These are phyloP conservation scores for Stegana nigrithorax DNA, from an alignment of 2,888 invertebrate genomes.

Conservation along the genomic window DNA sequence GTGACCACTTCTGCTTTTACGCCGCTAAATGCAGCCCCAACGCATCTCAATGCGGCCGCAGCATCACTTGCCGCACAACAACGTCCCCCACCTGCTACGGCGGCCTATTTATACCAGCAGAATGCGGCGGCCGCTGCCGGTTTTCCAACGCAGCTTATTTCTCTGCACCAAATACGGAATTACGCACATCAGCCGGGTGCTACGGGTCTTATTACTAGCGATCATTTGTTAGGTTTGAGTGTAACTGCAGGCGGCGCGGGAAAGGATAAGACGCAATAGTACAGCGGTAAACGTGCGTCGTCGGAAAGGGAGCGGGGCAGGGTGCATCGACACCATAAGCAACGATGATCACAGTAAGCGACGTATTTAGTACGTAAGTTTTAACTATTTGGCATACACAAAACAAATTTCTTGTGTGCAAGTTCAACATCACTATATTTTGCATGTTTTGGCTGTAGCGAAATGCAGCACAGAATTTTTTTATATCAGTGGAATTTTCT, in stretches of 20 bases:
- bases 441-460: no score
- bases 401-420: no score
- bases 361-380: no score
- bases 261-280: conserved; percentile 67
- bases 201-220: conserved; percentile 75
- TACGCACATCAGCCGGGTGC: conserved; percentile 87
- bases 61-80: conserved; percentile 44
- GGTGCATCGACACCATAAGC: neutral
- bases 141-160: conserved; percentile 93
- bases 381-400: neutral
- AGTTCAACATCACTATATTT: no score
- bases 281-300: conserved; percentile 40
- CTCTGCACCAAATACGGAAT: conserved; percentile 95
- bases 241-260: conserved; percentile 59
- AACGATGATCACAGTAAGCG: neutral
- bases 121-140: conserved; percentile 72
- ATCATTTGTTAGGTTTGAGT: conserved; percentile 73
- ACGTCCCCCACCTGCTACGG: conserved; percentile 70
- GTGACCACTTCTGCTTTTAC: conserved; percentile 88
- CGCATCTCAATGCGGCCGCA: conserved; percentile 73
- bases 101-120: conserved; percentile 86
- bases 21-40: conserved; percentile 87
- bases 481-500: no score
- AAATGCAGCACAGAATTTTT: no score
- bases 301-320: no score